Evolutionary conservation across 2,888 invertebrate species (phyloP), one percentile per base, ranked within the genome.

Genomic region (Apamea crenata): DNA sequence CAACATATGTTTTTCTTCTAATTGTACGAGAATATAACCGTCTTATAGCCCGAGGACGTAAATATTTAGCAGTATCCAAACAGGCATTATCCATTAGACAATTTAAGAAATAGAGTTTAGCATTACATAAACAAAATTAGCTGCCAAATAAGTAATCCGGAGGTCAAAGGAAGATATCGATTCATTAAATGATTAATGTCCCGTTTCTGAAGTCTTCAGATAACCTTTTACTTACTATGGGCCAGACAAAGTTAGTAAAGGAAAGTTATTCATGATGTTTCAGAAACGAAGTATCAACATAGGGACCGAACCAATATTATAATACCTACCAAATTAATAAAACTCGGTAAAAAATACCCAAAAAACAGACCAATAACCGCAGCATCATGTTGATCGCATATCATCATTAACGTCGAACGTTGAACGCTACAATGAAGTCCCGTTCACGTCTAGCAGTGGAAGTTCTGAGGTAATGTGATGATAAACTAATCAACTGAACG

Each of bases 141-240:
- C 44, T n/a, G 21, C 10, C 12, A 16, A 47, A 47, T 29, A 56
- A 66, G 18, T 16, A 3, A 71, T 18, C 3, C 5, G 0, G 14
- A 73, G 25, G 25, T 82, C 47, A 66, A 73, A 59, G 56, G 36
- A 66, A 81, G 16, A 59, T n/a, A 32, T 66, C 16, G 18, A 81
- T 73, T 81, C 1, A 29, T 18, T 29, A 32, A 79, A 72, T 72
- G 16, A 56, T 72, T 29, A 47, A 81, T 56, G 1, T 5, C 2
- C 18, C 2, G 25, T 50, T 59, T 40, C 40, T 36, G 6, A 59
- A 12, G 12, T 59, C 16, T 5, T 12, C n/a, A 59, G 53, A 66
- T 36, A 67, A 78, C n/a, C n/a, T 36, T 21, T 32, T 21, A 32
- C n/a, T 47, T 16, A 36, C 6, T 36, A 66, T 47, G 29, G 36